A percentile compares a stretch with the other conserved stretches of the same genome.
These are phyloP conservation scores for Drosophila bipectinata DNA, from an alignment of 1,140 invertebrate genomes.

Conservation along the genomic window DNA sequence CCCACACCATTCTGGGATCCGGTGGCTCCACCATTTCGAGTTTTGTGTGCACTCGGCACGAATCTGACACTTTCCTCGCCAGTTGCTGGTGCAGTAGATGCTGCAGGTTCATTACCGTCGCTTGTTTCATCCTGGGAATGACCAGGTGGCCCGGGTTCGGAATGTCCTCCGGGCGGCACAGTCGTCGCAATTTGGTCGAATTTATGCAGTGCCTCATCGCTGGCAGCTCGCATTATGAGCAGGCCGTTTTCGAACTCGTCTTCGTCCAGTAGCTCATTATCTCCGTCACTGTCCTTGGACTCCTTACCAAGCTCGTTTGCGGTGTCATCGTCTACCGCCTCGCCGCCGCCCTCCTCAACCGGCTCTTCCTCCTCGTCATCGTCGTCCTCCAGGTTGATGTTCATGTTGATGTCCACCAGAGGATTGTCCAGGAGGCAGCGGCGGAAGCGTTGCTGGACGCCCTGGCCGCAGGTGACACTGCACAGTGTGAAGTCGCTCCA, in stretches of 20 bases:
- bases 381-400: conserved; percentile 63
- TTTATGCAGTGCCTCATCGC: conserved; percentile 54
- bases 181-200: conserved; percentile 26
- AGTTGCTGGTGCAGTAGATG: not conserved
- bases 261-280: conserved; percentile 62
- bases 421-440: conserved; percentile 84
- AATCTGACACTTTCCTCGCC: conserved; percentile 62
- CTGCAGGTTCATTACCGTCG: conserved; percentile 56
- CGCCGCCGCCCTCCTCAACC: conserved; percentile 4
- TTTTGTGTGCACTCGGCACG: conserved; percentile 62
- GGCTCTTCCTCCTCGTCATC: conserved; percentile 39
- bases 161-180: conserved; percentile 10
- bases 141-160: conserved; percentile 9
- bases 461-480: conserved; percentile 86
- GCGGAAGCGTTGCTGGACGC: conserved; percentile 86
- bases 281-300: conserved; percentile 48
- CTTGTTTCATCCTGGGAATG: conserved; percentile 49
- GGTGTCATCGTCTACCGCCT: not conserved
- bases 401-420: conserved; percentile 79
- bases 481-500: conserved; percentile 87
- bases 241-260: conserved; percentile 35
- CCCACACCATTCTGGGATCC: not conserved
- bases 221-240: conserved; percentile 59
- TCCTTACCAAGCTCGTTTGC: conserved; percentile 42
- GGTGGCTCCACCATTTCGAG: conserved; percentile 16